phyloP scores from a whole-genome alignment of 2,113 vertebrate genomes.

The Psettodes erumei region DNA sequence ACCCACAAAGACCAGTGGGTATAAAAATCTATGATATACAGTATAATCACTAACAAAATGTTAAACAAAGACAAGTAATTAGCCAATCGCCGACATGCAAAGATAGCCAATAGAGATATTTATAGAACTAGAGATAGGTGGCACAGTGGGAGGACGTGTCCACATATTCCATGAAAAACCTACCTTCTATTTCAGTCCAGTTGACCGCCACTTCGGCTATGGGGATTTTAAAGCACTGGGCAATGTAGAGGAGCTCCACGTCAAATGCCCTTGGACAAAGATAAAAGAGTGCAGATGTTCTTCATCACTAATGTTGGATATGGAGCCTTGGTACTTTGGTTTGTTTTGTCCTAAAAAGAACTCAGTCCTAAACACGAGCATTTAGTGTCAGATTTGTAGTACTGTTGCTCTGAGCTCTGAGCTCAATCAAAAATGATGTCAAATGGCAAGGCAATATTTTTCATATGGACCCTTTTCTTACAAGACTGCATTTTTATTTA shows the following conservation, averaged over 20 bases:
- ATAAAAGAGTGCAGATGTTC: neutral
- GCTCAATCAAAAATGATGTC: neutral
- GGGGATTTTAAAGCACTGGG: conserved; percentile 92
- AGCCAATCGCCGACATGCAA: neutral
- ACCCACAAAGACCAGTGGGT: neutral
- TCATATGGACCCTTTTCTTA: neutral
- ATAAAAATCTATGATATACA: neutral
- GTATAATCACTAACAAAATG: neutral
- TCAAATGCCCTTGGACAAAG: conserved; percentile 92
- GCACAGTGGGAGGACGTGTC: conserved; percentile 14
- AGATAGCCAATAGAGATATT: conserved; percentile 36
- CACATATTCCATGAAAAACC: conserved; percentile 45
- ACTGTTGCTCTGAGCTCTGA: neutral
- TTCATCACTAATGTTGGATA: neutral
- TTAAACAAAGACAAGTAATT: neutral
- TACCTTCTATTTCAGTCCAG: conserved; percentile 99
- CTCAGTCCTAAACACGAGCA: neutral
- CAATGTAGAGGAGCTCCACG: conserved; percentile 95
- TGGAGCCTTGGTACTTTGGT: neutral
- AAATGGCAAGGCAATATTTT: neutral
- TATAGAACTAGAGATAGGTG: neutral
- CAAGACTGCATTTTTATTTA: neutral
- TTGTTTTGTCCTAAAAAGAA: neutral
- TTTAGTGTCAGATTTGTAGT: neutral
- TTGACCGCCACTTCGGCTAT: conserved; percentile 96